These are phyloP conservation scores for Venturia canescens DNA, from an alignment of 1,140 invertebrate species.

Conservation along the genomic window DNA sequence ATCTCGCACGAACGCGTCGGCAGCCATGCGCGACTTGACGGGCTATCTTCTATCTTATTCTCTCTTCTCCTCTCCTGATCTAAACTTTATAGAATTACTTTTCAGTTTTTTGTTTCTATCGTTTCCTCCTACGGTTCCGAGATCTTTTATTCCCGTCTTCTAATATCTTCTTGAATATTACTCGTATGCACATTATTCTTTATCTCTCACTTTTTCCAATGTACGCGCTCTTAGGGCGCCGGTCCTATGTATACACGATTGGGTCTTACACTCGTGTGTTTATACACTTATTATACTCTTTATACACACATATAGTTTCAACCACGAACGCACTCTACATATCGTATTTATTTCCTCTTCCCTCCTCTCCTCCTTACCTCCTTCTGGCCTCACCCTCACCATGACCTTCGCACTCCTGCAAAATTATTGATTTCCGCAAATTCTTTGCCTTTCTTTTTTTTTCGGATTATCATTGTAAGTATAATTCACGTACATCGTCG, in stretches of 20 bases:
- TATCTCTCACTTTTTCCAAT: background rate
- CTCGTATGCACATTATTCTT: too few relatives aligned
- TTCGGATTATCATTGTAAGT: slow-evolving; percentile 7
- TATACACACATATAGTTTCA: slow-evolving; percentile 8
- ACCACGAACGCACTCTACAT: slow-evolving; percentile 9
- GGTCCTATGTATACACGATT: background rate
- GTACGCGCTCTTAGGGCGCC: background rate
- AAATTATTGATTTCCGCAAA: slow-evolving; percentile 48
- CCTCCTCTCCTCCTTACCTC: background rate
- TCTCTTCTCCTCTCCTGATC: background rate
- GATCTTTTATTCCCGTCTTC: background rate
- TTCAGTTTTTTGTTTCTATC: background rate
- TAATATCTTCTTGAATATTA: background rate
- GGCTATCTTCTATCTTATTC: slow-evolving; percentile 13
- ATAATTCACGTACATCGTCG: background rate
- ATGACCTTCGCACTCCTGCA: slow-evolving; percentile 49
- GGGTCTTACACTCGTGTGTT: background rate
- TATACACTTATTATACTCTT: background rate
- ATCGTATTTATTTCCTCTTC: background rate
- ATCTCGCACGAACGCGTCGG: slow-evolving; percentile 44
- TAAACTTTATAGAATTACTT: background rate
- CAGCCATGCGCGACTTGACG: slow-evolving; percentile 51
- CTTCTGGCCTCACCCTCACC: slow-evolving; percentile 11
- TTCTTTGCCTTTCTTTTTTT: slow-evolving; percentile 16
- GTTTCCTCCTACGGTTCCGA: background rate